These are phyloP conservation scores for Eriocheir sinensis DNA, from an alignment of 1,140 invertebrate species.

Conservation along the genomic window DNA sequence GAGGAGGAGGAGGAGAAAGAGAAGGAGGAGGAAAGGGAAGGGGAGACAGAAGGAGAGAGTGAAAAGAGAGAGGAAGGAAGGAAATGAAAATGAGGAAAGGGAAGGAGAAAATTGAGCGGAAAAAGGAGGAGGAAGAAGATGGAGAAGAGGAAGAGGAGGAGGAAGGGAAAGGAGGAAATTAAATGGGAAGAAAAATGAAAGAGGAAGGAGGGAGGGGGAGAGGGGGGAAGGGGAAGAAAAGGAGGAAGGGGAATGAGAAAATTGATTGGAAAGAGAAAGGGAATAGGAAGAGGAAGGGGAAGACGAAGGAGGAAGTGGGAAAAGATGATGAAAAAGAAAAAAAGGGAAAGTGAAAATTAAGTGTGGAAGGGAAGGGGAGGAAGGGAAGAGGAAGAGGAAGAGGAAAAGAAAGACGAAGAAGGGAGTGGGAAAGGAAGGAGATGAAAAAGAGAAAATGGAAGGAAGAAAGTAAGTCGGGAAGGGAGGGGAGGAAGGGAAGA, in stretches of 20 bases:
- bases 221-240: background rate
- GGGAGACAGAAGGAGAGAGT: too few relatives aligned
- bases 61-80: too few relatives aligned
- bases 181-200: background rate
- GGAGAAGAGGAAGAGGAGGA: too few relatives aligned
- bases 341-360: background rate
- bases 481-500: background rate
- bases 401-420: background rate
- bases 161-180: too few relatives aligned
- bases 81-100: too few relatives aligned
- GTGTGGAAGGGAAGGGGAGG: background rate
- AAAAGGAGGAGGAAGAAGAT: too few relatives aligned
- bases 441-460: background rate
- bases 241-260: background rate
- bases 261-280: background rate
- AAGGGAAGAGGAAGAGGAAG: too few relatives aligned
- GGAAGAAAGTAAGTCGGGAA: background rate
- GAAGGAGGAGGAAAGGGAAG: too few relatives aligned
- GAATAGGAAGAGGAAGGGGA: background rate
- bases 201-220: background rate
- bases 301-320: background rate
- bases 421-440: background rate
- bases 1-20: background rate
- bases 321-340: too few relatives aligned
- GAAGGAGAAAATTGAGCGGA: too few relatives aligned